Evolutionary conservation across 2,113 vertebrate genomes (phyloP), one percentile per base, ranked within the genome.

Genomic region (Gymnocephalus cernua): DNA sequence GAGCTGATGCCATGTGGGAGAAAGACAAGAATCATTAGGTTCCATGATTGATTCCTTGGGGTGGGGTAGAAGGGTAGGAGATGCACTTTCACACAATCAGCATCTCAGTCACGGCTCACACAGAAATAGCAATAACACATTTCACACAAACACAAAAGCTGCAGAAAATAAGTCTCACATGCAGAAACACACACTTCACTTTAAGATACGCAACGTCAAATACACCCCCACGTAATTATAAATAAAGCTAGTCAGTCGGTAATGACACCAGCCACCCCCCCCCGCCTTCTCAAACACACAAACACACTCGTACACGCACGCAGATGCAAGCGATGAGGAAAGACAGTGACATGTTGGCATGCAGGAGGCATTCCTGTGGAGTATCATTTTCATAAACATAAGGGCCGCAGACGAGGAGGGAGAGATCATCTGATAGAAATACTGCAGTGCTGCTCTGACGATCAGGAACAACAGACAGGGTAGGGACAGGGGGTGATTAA

Each of bases 351-450:
- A 92, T 93, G 82, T 93, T 93, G 93, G 93, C 92, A 92, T 89
- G 90, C 90, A 88, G 81, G 86, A 91, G 87, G 92, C 92, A 93
- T 94, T 94, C 92, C 92, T 91, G 91, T 75, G 82, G 92, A 93
- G 89, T 91, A 93, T 94, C 92, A 93, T 93, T 92, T 94, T 93
- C 93, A 93, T 93, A 94, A 94, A 94, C 93, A 93, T 91, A 90
- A 92, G 93, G 92, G 89, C 89, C 74, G 85, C 90, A 90, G 93
- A 94, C 90, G 83, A 93, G 84, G 75, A 88, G 84, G 91, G 91
- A 89, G 88, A 92, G 91, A 91, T 91, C 87, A 92, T 92, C 91
- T 90, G 93, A 92, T 93, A 92, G 91, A 92, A 91, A 90, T 86
- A 90, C 91, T 91, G 93, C 91, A 93, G 88, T 89, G 87, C 90